These are phyloP conservation scores for Malurus splendens DNA, from an alignment of 2,797 vertebrate species.

Conservation along the genomic window DNA sequence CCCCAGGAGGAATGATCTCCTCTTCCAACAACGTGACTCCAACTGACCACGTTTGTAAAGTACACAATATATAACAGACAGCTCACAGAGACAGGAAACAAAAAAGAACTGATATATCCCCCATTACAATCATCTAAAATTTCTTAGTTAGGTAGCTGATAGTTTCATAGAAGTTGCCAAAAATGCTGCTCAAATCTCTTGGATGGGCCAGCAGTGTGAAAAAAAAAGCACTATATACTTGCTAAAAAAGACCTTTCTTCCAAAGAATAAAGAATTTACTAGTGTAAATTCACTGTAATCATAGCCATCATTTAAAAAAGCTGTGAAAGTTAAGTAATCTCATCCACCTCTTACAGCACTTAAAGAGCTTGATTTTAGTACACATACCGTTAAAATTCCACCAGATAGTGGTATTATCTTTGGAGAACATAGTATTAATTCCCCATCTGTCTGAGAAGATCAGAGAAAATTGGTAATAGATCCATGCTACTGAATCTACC, in stretches of 20 bases:
- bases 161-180: neutral
- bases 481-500: neutral
- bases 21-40: neutral
- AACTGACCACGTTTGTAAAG: neutral
- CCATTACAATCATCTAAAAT: neutral
- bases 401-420: neutral
- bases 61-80: neutral
- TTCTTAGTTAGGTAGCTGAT: neutral
- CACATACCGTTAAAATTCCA: neutral
- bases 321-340: neutral
- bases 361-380: neutral
- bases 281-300: neutral
- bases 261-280: neutral
- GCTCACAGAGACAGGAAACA: neutral
- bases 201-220: neutral
- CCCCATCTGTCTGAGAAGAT: neutral
- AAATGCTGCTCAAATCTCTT: neutral
- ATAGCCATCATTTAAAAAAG: neutral
- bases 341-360: neutral
- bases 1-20: neutral
- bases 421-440: neutral
- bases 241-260: neutral
- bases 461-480: neutral
- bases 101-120: neutral
- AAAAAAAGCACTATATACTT: neutral